Conservation (phyloP, 35 echinoderm and acorn worm genomes). For the Lytechinus pictus region DNA sequence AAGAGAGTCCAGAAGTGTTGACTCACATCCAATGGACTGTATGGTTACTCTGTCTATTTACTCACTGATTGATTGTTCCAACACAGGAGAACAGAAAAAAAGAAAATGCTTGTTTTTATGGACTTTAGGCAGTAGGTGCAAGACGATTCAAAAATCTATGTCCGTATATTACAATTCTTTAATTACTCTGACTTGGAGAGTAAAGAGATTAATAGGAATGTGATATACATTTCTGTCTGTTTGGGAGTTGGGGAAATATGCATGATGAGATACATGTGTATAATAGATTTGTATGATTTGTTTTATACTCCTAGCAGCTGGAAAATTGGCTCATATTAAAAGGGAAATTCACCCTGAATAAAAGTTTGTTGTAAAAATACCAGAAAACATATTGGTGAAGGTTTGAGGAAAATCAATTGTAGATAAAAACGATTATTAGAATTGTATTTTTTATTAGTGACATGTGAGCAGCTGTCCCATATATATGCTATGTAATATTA, state of each 20-base stretch:
- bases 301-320: no score
- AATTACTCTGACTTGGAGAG: not conserved
- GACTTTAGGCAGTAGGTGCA: not conserved
- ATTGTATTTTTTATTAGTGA: no score
- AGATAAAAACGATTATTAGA: no score
- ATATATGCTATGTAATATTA: no score
- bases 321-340: no score
- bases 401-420: no score
- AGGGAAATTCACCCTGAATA: no score
- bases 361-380: no score
- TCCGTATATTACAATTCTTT: not conserved
- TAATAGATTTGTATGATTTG: no score
- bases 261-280: no score
- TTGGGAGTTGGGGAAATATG: not conserved
- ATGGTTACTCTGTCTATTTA: not conserved
- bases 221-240: not conserved
- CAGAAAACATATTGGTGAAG: no score
- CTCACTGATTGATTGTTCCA: not conserved
- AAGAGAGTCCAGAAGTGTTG: conserved; percentile 8
- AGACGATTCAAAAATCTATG: not conserved
- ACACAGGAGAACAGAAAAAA: not conserved
- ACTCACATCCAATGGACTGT: conserved; percentile 1
- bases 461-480: no score
- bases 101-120: not conserved
- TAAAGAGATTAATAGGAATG: not conserved